These are phyloP conservation scores for Antennarius maculatus DNA, from an alignment of 2,797 vertebrate genomes.

Conservation along the genomic window DNA sequence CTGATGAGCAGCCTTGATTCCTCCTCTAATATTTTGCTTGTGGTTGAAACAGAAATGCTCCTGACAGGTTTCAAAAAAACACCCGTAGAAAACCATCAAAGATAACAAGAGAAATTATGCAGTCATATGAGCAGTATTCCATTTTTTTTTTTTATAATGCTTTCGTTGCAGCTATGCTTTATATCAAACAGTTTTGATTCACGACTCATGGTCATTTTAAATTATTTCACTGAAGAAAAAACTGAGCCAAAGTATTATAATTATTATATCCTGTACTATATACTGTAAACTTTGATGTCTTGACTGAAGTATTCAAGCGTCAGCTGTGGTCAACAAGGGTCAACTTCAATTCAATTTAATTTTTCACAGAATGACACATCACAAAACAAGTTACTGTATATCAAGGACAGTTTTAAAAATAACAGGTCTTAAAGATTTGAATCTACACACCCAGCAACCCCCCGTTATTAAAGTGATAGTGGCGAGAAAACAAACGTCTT, in stretches of 20 bases:
- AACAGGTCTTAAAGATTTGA: too few species aligned
- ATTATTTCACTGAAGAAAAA: conserved; percentile 2
- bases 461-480: too few species aligned
- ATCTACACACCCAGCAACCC: too few species aligned
- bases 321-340: too few species aligned
- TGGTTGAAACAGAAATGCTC: background rate
- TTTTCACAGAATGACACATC: too few species aligned
- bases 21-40: background rate
- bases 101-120: conserved; percentile 9
- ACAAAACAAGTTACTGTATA: too few species aligned
- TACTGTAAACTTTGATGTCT: background rate
- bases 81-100: conserved; percentile 10
- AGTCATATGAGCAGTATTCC: background rate
- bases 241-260: conserved; percentile 4
- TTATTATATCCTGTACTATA: background rate
- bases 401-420: too few species aligned
- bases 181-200: conserved; percentile 43
- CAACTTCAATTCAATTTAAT: too few species aligned
- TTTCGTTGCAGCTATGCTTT: conserved; percentile 2
- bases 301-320: too few species aligned
- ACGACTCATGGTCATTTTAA: conserved; percentile 5
- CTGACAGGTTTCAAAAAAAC: conserved; percentile 13
- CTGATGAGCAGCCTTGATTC: conserved; percentile 14
- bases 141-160: background rate
- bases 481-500: too few species aligned